phyloP scores from a whole-genome alignment of 2,113 vertebrate genomes.

The Anas platyrhynchos region DNA sequence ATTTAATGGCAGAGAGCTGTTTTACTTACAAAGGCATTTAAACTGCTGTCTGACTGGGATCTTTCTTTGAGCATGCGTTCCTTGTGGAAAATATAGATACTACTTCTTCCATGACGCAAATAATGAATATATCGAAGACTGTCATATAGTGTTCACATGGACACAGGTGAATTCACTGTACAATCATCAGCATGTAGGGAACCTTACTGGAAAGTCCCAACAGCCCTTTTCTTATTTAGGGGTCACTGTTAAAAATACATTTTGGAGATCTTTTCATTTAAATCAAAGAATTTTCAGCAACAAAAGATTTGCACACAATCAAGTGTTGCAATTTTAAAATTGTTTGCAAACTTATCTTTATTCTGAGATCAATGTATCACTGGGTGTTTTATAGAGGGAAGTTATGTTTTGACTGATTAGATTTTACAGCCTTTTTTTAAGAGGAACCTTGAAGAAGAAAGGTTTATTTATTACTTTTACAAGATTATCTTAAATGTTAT shows the following conservation, averaged over 20 bases:
- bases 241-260: not conserved
- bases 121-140: not conserved
- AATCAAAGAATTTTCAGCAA: not conserved
- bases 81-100: not conserved
- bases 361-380: not conserved
- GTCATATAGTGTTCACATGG: fast-evolving
- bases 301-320: fast-evolving
- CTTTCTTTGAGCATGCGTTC: not conserved
- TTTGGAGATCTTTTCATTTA: not conserved
- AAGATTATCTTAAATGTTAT: not conserved
- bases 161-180: not conserved
- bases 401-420: not conserved
- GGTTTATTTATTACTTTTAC: not conserved
- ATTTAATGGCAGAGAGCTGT: not conserved
- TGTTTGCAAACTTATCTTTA: not conserved
- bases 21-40: not conserved
- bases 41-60: not conserved
- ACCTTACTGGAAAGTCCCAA: not conserved
- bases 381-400: not conserved
- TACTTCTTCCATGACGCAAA: not conserved
- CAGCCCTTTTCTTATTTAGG: not conserved
- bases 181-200: fast-evolving
- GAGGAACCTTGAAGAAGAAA: not conserved
- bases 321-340: not conserved
- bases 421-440: not conserved